Conservation (phyloP, 2,113 vertebrate species). For the Brachirus orientalis region DNA sequence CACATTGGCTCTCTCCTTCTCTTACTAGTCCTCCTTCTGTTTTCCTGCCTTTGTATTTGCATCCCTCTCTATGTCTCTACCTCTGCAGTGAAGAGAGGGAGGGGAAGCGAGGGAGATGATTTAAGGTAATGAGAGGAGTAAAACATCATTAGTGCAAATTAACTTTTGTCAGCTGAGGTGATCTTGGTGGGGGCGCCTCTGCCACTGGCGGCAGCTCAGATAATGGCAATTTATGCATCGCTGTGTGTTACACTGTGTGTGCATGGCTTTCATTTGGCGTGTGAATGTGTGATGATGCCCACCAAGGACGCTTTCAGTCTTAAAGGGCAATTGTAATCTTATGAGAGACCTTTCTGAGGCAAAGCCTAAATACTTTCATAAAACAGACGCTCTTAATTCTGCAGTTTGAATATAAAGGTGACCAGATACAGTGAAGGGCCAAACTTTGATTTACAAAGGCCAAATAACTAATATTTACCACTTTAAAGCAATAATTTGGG, state of each 20-base stretch:
- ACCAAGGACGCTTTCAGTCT: conserved; percentile 72
- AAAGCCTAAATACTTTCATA: conserved; percentile 31
- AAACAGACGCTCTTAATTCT: conserved; percentile 5
- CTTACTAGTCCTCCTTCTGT: conserved; percentile 19
- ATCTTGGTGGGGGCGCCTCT: conserved; percentile 80
- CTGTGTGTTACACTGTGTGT: conserved; percentile 59
- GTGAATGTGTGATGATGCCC: conserved; percentile 58
- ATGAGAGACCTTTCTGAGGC: conserved; percentile 36
- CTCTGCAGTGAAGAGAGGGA: conserved; percentile 31
- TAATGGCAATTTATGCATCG: conserved; percentile 82
- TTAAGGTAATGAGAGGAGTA: conserved; percentile 87
- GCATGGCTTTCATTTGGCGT: conserved; percentile 21
- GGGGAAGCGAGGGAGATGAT: conserved; percentile 73
- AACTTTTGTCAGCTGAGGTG: conserved; percentile 86
- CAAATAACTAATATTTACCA: background rate
- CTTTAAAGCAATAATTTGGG: background rate
- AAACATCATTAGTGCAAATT: conserved; percentile 88
- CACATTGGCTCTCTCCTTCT: conserved; percentile 6
- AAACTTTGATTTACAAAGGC: background rate
- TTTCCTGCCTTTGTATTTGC: conserved; percentile 53
- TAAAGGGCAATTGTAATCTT: conserved; percentile 67
- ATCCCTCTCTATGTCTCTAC: conserved; percentile 24
- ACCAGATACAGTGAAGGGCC: background rate
- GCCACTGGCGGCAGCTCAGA: conserved; percentile 77
- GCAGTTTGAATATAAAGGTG: conserved; percentile 5